These are phyloP conservation scores for Microhierax caerulescens DNA, from an alignment of 2,797 vertebrate species.

Conservation along the genomic window DNA sequence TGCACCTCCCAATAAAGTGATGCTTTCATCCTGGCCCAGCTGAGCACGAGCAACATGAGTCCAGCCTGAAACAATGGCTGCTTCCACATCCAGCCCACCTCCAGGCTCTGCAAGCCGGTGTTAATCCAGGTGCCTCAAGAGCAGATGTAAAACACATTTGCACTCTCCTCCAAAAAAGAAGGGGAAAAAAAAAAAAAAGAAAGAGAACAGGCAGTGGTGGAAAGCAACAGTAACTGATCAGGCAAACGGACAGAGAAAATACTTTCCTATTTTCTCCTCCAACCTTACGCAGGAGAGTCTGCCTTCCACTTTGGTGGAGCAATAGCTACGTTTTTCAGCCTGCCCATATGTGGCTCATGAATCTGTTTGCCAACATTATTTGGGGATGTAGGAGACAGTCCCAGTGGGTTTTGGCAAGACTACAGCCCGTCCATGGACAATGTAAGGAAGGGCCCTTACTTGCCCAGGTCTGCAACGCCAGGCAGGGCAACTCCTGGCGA, in stretches of 20 bases:
- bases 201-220: neutral
- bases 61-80: neutral
- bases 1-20: rapidly evolving
- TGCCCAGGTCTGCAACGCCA: rapidly evolving
- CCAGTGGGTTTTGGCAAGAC: neutral
- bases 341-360: rapidly evolving
- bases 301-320: neutral
- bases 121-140: neutral
- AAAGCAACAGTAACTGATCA: neutral
- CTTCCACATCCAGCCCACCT: neutral
- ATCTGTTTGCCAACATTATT: neutral
- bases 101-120: neutral
- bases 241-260: neutral
- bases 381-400: rapidly evolving
- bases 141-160: neutral
- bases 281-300: neutral
- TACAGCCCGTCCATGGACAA: neutral
- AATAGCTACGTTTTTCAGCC: neutral
- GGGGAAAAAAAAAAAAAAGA: rapidly evolving
- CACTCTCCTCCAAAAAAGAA: neutral
- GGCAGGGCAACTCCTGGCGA: neutral
- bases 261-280: neutral
- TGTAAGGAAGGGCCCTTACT: neutral
- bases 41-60: neutral
- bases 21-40: neutral